Conservation (phyloP, 1,140 invertebrate genomes). For the Eumeta japonica region DNA sequence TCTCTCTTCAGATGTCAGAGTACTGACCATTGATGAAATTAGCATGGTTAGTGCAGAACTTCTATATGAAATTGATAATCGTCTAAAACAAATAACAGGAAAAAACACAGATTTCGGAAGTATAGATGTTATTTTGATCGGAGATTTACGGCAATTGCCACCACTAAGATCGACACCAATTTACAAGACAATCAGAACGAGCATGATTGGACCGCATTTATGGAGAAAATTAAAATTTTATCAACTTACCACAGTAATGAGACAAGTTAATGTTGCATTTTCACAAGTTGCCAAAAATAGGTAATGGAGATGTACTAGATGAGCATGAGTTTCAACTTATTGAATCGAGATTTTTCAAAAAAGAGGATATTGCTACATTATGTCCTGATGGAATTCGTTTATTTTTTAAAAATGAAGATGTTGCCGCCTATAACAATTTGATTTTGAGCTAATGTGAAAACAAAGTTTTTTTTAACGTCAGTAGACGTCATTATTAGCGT, state of each 20-base stretch:
- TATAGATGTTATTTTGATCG: constrained; percentile 14
- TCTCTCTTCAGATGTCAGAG: constrained; percentile 12
- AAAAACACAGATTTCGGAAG: constrained; percentile 15
- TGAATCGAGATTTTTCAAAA: constrained; percentile 8
- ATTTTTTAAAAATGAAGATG: constrained; percentile 6
- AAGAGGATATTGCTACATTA: background rate
- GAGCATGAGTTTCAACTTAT: constrained; percentile 7
- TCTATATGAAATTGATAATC: constrained; percentile 11
- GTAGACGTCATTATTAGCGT: constrained; percentile 10
- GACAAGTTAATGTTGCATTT: constrained; percentile 16
- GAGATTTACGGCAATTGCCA: constrained; percentile 15
- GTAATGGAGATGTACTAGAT: constrained; percentile 13
- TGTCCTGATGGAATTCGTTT: constrained; percentile 8
- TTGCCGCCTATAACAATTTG: constrained; percentile 1
- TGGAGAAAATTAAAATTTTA: constrained; percentile 19
- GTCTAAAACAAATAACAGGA: constrained; percentile 19
- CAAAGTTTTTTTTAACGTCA: constrained; percentile 11
- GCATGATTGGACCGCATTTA: constrained; percentile 12
- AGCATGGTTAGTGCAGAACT: constrained; percentile 20
- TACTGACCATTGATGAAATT: constrained; percentile 17
- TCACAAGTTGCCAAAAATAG: constrained; percentile 21
- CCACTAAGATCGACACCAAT: constrained; percentile 17
- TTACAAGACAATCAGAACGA: constrained; percentile 10
- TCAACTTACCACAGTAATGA: constrained; percentile 20
- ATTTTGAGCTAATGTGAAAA: constrained; percentile 13